Evolutionary conservation across 2,113 vertebrate genomes (phyloP), one percentile per base, ranked within the genome.

Genomic region (Tychaedon coryphoeus): DNA sequence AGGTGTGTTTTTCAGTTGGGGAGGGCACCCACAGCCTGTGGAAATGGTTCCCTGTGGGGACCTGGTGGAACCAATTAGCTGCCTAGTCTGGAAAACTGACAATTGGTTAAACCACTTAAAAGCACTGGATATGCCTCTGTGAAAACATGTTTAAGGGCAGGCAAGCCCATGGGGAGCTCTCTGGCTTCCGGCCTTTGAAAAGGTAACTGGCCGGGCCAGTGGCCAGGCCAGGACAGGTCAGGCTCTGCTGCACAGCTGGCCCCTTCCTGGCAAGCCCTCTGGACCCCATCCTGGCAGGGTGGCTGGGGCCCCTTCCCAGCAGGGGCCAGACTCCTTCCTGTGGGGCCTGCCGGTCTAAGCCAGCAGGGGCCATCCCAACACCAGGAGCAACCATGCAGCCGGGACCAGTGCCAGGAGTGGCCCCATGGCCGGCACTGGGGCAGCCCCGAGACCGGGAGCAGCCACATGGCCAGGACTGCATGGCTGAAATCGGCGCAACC

Each of bases 381-480:
- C 53, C 11, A 20, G 53, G 53, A 56, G 19, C 31, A 56, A 22
- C 19, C 12, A 56, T 22, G 54, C 19, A 11, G 31, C 31, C 5
- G 4, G 31, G 54, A 33, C 31, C 31, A 56, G 31, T 8, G 12
- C 12, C 19, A 22, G 53, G 19, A 56, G 19, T 22, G 33, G 54
- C 19, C 33, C 53, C 19, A 13, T 33, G 31, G 19, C 12, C 6
- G 3, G 31, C 9, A 6, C 54, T 56, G 31, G 19, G 54, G 18
- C 8, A 7, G 19, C 31, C 31, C 19, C 4, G 3, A n/a, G 31
- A n/a, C 14, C 5, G 2, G n/a, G 14, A 34, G n/a, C n/a, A 8
- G 56, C 56, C 56, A 58, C 9, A 4, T 58, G n/a, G n/a, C n/a
- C 6, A 6, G n/a, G n/a, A 24, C n/a, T 24, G n/a, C 19, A 14